A percentile compares a stretch with the other conserved stretches of the same genome.
phyloP scores from a whole-genome alignment of 2,113 vertebrate species.

The Rhodinocichla rosea region DNA sequence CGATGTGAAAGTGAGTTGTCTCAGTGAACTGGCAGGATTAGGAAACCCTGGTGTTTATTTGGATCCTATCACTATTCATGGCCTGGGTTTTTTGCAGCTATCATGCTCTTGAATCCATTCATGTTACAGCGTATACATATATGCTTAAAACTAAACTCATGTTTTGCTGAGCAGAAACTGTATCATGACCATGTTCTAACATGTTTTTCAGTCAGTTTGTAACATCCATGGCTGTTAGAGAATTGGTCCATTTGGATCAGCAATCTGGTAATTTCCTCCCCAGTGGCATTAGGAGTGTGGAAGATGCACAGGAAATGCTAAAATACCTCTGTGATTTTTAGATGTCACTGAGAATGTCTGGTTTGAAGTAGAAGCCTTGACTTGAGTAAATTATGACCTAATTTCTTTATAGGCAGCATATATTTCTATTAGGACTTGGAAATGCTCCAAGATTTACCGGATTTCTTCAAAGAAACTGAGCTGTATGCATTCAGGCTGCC shows the following conservation, averaged over 20 bases:
- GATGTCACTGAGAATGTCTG: neutral
- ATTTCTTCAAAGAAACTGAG: neutral
- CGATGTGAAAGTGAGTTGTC: conserved; percentile 88
- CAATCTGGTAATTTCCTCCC: neutral
- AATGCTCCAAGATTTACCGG: neutral
- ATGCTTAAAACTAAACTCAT: neutral
- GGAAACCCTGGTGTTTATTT: neutral
- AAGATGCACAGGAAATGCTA: neutral
- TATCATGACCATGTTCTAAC: neutral
- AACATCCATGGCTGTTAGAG: neutral
- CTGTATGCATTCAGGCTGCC: neutral
- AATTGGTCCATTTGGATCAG: neutral
- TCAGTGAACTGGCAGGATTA: neutral
- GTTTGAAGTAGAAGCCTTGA: neutral
- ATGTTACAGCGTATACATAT: neutral
- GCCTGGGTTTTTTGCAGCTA: neutral
- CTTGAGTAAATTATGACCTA: neutral
- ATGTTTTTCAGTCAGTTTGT: neutral
- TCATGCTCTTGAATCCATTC: neutral
- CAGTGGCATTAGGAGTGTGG: neutral
- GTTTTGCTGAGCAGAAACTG: neutral
- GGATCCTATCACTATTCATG: neutral
- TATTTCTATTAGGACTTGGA: neutral
- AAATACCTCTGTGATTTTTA: neutral
- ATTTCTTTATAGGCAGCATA: neutral